phyloP scores from a whole-genome alignment of 2,888 invertebrate species.

The Euproctis similis region DNA sequence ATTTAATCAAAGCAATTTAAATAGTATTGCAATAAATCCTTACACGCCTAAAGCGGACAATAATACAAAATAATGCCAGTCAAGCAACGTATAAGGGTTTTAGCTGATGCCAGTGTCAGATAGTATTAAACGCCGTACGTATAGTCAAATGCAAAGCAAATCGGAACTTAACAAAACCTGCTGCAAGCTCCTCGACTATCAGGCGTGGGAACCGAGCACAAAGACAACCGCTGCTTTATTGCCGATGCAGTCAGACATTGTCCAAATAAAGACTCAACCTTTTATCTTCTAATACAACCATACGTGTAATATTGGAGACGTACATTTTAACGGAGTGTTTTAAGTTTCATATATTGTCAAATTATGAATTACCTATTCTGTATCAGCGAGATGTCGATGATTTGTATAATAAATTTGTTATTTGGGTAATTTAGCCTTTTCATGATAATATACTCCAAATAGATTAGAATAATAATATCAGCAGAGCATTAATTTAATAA shows the following conservation, averaged over 20 bases:
- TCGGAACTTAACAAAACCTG: constrained; percentile 19
- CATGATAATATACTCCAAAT: too few species aligned
- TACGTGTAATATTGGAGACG: too few species aligned
- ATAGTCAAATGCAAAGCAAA: constrained; percentile 8
- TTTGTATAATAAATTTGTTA: too few species aligned
- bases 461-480: too few species aligned
- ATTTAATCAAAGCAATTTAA: too few species aligned
- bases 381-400: too few species aligned
- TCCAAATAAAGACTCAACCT: constrained; percentile 31
- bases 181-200: constrained; percentile 39
- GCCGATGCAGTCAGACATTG: constrained; percentile 39
- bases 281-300: too few species aligned
- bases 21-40: neutral
- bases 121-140: neutral
- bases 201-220: constrained; percentile 49
- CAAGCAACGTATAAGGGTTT: neutral
- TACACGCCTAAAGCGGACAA: neutral
- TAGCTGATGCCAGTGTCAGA: neutral
- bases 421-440: too few species aligned
- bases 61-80: neutral
- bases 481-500: too few species aligned
- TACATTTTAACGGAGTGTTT: too few species aligned
- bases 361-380: too few species aligned
- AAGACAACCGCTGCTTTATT: constrained; percentile 50
- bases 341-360: too few species aligned